Conservation (phyloP, 2,888 invertebrate species). For the Archips crataeganus region DNA sequence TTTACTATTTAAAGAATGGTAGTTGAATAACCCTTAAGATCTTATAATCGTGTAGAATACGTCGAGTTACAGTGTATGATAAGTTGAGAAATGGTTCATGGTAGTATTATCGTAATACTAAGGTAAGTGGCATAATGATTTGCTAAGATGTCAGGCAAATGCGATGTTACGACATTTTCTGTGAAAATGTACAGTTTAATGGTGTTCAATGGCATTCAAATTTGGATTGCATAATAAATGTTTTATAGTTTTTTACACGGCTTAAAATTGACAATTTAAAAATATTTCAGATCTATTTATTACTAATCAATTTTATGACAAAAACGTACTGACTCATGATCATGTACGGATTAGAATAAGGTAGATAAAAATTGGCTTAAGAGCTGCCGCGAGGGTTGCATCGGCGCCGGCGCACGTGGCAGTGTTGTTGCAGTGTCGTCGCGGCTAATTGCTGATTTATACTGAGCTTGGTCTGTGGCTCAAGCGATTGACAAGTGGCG, state of each 20-base stretch:
- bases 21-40: constrained; percentile 8
- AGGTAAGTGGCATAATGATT: too few relatives aligned
- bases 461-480: constrained; percentile 40
- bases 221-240: too few relatives aligned
- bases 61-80: neutral
- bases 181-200: too few relatives aligned
- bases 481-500: constrained; percentile 13
- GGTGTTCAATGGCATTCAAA: too few relatives aligned
- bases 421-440: constrained; percentile 62
- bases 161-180: too few relatives aligned
- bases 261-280: too few relatives aligned
- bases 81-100: neutral
- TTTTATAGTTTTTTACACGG: too few relatives aligned
- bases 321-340: neutral
- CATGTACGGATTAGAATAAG: constrained; percentile 6
- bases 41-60: neutral
- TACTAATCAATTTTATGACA: neutral
- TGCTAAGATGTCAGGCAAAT: too few relatives aligned
- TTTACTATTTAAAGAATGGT: constrained; percentile 21
- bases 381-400: constrained; percentile 22
- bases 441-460: constrained; percentile 62
- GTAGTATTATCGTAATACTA: too few relatives aligned
- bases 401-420: constrained; percentile 58
- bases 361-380: constrained; percentile 16
- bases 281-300: neutral